Evolutionary conservation across 2,888 invertebrate species (phyloP), one percentile per base, ranked within the genome.

Genomic region (Netelia melanura): DNA sequence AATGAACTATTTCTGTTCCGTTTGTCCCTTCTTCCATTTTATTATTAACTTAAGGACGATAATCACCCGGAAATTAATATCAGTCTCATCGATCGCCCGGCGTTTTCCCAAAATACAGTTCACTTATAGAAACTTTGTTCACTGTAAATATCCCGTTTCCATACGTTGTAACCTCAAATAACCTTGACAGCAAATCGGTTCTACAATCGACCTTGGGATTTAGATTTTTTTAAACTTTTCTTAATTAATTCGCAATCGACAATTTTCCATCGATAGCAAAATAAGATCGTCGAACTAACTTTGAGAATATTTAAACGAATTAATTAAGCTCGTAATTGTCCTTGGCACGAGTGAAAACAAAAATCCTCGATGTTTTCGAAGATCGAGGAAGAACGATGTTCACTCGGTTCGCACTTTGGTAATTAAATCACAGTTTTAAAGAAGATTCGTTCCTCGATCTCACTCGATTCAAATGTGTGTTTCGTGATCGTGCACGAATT

Each of bases 11-110:
- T 38, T 91, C 92, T 83, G 83, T 86, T 67, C 90, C 91, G 61
- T 88, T 87, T 9, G 90, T 89, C 9, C 89, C 88, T 43, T 91
- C 90, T 43, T 91, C 91, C 90, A 91, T 90, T 44, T 17, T 87
- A 75, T 77, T 70, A 78, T 77, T 72, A 78, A 5, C 83, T 64
- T 54, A 14, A 2, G 58, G 58, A 58, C 21, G 25, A 17, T 9
- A 58, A 67, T 25, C 43, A 21, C 48, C 6, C 3, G 30, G 8
- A n/a, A 1, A 38, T 8, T 44, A 14, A 14, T 38, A n/a, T 54
- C 76, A 44, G 10, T 44, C 2, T 14, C 72, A 80, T 80, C 23
- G 17, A 23, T 64, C 58, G 9, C 56, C 21, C 9, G 25, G 30
- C 10, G 21, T 2, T 10, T 21, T 58, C 5, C 23, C 58, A 21